These are phyloP conservation scores for Mesoclemmys tuberculata DNA, from an alignment of 2,113 vertebrate species.

Conservation along the genomic window DNA sequence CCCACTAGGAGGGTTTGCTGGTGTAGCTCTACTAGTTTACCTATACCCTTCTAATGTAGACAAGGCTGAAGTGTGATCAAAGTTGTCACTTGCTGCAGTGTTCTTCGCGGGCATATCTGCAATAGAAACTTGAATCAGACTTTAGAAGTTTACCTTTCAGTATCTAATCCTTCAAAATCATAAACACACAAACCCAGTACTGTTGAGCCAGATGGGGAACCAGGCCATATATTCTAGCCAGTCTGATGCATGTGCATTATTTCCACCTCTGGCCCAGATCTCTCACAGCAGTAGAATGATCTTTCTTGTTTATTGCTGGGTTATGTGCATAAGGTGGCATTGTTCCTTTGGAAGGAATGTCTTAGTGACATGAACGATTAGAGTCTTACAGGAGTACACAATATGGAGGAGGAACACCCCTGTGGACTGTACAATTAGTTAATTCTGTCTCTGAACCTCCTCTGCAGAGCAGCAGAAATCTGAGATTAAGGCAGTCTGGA, in stretches of 20 bases:
- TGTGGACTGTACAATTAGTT: not conserved
- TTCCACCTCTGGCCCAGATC: not conserved
- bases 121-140: not conserved
- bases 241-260: not conserved
- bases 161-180: not conserved
- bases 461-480: not conserved
- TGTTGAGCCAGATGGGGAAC: not conserved
- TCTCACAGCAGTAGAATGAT: not conserved
- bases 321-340: not conserved
- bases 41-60: not conserved
- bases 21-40: too few species aligned
- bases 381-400: not conserved
- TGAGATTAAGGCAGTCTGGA: not conserved
- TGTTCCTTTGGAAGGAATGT: not conserved
- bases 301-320: not conserved
- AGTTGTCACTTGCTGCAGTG: not conserved
- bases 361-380: not conserved
- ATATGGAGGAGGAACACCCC: not conserved
- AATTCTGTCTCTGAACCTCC: not conserved
- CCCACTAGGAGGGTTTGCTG: not conserved
- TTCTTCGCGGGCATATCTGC: not conserved
- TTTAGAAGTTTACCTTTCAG: not conserved
- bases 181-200: not conserved
- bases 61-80: not conserved
- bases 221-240: not conserved